Evolutionary conservation across 1,140 invertebrate species (phyloP).

Genomic region (Pseudomyrmex dendroicus): DNA sequence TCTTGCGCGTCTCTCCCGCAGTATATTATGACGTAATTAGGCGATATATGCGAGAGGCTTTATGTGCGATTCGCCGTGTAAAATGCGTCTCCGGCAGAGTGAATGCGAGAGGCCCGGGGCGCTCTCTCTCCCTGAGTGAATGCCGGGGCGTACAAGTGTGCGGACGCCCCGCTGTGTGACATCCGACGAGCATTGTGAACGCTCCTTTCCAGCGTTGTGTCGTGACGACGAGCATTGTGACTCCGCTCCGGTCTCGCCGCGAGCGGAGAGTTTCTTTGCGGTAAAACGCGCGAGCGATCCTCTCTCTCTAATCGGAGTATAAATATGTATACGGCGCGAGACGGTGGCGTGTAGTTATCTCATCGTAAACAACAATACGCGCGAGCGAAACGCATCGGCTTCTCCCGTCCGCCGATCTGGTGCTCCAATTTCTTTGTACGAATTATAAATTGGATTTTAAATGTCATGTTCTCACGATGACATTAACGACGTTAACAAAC

Average conservation of each 20-base stretch:
- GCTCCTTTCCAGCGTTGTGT: conserved; percentile 62
- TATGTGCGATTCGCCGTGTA: conserved; percentile 69
- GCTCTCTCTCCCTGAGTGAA: conserved; percentile 39
- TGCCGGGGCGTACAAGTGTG: conserved; percentile 71
- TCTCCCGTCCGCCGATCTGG: too few relatives aligned
- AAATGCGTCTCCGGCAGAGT: conserved; percentile 73
- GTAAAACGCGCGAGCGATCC: not conserved
- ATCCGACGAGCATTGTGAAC: conserved; percentile 73
- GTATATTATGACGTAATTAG: conserved; percentile 79
- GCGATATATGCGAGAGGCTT: conserved; percentile 69
- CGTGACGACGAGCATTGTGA: conserved; percentile 61
- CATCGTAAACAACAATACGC: conserved; percentile 6
- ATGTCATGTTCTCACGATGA: not conserved
- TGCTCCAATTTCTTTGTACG: not conserved
- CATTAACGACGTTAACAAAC: not conserved
- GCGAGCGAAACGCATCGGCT: not conserved
- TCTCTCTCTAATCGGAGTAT: conserved; percentile 13
- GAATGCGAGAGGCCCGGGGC: conserved; percentile 55
- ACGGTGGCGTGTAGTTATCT: not conserved
- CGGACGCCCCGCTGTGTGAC: conserved; percentile 78
- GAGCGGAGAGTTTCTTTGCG: conserved; percentile 39
- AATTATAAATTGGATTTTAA: not conserved
- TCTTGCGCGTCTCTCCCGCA: conserved; percentile 47
- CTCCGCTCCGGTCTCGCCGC: conserved; percentile 14
- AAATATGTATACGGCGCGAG: too few relatives aligned